A percentile compares a stretch with the other conserved stretches of the same genome.
These are phyloP conservation scores for Drosophila micromelanica DNA, from an alignment of 1,140 invertebrate genomes.

Conservation along the genomic window DNA sequence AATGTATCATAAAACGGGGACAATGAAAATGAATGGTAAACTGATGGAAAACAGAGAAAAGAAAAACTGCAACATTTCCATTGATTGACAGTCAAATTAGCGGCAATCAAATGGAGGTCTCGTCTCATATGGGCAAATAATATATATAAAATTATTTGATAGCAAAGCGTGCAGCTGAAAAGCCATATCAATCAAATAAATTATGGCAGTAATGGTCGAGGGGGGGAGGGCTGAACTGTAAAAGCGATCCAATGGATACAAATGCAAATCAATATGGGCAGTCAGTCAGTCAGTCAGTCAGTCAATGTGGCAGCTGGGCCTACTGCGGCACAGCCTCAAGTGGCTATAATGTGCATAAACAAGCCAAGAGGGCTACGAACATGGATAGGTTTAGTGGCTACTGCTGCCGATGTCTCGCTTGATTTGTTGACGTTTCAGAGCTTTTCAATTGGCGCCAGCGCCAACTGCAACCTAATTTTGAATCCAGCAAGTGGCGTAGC, in stretches of 20 bases:
- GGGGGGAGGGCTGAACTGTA: neutral
- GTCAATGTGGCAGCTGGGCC: neutral
- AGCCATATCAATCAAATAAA: conserved; percentile 79
- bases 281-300: conserved; percentile 39
- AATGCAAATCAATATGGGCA: conserved; percentile 60
- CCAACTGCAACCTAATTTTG: conserved; percentile 71
- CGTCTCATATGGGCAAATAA: conserved; percentile 60
- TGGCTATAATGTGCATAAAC: conserved; percentile 65
- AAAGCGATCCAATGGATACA: conserved; percentile 42
- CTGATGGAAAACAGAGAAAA: conserved; percentile 29
- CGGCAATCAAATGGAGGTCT: conserved; percentile 69
- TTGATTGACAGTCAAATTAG: conserved; percentile 82
- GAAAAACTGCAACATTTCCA: conserved; percentile 40
- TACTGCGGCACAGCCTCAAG: conserved; percentile 63
- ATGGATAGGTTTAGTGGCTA: neutral
- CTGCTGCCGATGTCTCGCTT: conserved; percentile 33
- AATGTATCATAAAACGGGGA: conserved; percentile 35
- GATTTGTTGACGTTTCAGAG: conserved; percentile 47
- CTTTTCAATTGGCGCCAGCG: conserved; percentile 64
- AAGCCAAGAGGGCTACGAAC: conserved; percentile 29
- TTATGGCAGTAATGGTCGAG: conserved; percentile 39
- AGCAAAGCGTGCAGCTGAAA: conserved; percentile 41
- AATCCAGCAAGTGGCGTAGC: conserved; percentile 65
- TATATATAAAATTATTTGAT: conserved; percentile 65
- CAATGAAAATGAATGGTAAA: conserved; percentile 37